Evolutionary conservation across 2,888 invertebrate genomes (phyloP).

Genomic region (Caenorhabditis sp.): DNA sequence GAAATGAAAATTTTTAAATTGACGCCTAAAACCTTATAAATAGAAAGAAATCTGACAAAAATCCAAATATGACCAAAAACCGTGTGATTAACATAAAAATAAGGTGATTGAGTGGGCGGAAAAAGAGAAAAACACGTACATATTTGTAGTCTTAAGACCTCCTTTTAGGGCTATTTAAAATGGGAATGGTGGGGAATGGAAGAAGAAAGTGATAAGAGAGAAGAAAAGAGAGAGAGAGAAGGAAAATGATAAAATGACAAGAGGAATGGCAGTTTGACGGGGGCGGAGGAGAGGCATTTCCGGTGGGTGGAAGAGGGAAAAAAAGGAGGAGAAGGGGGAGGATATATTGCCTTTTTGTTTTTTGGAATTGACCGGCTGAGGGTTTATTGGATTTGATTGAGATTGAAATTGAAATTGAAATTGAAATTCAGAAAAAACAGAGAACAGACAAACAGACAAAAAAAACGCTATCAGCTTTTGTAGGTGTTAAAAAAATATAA

Average conservation of each 20-base stretch:
- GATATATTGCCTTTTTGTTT: too few relatives aligned
- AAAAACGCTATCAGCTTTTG: too few relatives aligned
- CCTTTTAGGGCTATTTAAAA: background rate
- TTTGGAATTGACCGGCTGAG: too few relatives aligned
- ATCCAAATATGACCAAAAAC: background rate
- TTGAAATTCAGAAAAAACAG: too few relatives aligned
- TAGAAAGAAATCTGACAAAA: too few relatives aligned
- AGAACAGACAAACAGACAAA: too few relatives aligned
- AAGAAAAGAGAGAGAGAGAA: background rate
- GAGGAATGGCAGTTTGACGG: background rate
- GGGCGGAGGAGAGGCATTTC: conserved; percentile 4
- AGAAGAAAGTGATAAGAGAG: background rate
- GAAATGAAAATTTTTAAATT: too few relatives aligned
- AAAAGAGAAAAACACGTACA: background rate
- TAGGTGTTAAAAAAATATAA: too few relatives aligned
- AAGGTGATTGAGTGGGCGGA: background rate
- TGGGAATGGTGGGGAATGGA: background rate
- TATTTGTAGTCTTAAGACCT: conserved; percentile 10
- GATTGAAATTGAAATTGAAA: too few relatives aligned
- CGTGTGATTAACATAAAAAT: background rate
- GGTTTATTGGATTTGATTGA: too few relatives aligned
- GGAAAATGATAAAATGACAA: conserved; percentile 3
- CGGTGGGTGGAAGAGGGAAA: background rate
- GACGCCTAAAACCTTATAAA: too few relatives aligned
- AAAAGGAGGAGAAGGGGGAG: too few relatives aligned